A percentile compares a stretch with the other conserved stretches of the same genome.
phyloP scores from a whole-genome alignment of 2,797 vertebrate species.

The Falco concolor region DNA sequence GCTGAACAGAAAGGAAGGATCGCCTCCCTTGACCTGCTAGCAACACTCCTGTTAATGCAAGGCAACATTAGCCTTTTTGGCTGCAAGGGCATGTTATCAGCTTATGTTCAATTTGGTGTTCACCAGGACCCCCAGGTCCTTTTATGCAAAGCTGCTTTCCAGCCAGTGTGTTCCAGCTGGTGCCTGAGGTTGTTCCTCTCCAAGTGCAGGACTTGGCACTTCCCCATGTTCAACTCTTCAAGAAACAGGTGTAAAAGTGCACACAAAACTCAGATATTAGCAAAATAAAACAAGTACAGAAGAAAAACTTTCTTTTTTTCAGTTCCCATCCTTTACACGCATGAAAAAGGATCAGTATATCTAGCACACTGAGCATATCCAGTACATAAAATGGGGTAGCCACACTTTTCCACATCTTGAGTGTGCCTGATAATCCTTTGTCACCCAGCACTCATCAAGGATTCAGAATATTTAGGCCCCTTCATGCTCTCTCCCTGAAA shows the following conservation, averaged over 20 bases:
- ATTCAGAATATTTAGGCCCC: background rate
- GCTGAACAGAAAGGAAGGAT: background rate
- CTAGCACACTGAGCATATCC: background rate
- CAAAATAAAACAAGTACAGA: background rate
- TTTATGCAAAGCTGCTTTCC: background rate
- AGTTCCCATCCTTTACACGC: background rate
- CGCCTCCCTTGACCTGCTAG: background rate
- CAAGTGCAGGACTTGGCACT: background rate
- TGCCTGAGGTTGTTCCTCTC: background rate
- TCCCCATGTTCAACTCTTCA: background rate
- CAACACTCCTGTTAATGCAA: background rate
- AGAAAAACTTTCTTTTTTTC: background rate
- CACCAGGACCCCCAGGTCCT: background rate
- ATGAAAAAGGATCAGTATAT: background rate
- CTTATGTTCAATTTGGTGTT: background rate
- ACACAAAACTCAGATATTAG: background rate
- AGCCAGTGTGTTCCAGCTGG: no score
- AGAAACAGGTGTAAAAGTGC: background rate
- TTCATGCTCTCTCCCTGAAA: background rate
- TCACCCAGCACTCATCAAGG: fast-evolving
- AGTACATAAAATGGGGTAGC: background rate
- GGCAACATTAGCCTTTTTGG: background rate
- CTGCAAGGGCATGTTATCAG: background rate
- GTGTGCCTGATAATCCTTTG: background rate
- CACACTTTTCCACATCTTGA: background rate